phyloP scores from a whole-genome alignment of 2,113 vertebrate genomes.

The Thymallus thymallus region DNA sequence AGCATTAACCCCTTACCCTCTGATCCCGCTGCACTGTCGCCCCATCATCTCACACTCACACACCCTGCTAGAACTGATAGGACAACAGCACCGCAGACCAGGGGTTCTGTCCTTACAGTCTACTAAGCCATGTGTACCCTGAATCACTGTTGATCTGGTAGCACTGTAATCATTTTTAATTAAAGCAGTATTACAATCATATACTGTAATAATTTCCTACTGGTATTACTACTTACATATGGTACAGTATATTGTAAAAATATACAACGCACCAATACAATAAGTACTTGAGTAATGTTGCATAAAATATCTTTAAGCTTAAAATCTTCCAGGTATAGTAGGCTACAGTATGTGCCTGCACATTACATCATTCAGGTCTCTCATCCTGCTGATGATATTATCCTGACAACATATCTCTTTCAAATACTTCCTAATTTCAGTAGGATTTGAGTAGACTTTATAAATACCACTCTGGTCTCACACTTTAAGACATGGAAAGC shows the following conservation, averaged over 20 bases:
- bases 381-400: neutral
- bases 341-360: too few species aligned
- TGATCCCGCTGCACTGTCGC: neutral
- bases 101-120: neutral
- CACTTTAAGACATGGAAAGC: constrained; percentile 45
- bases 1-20: neutral
- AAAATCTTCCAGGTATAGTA: too few species aligned
- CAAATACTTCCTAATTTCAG: constrained; percentile 28
- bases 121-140: neutral
- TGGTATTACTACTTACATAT: too few species aligned
- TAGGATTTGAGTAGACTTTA: constrained; percentile 40
- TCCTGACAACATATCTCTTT: neutral
- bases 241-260: too few species aligned
- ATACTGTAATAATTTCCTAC: too few species aligned
- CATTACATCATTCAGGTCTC: neutral
- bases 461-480: constrained; percentile 43
- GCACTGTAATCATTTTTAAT: too few species aligned
- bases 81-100: neutral
- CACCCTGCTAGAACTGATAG: neutral
- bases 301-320: too few species aligned
- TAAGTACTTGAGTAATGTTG: too few species aligned
- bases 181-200: too few species aligned
- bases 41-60: constrained; percentile 24
- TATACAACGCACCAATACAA: too few species aligned
- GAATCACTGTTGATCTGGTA: too few species aligned